These are phyloP conservation scores for Nemoura dubitans DNA, from an alignment of 2,888 invertebrate genomes.

Conservation along the genomic window DNA sequence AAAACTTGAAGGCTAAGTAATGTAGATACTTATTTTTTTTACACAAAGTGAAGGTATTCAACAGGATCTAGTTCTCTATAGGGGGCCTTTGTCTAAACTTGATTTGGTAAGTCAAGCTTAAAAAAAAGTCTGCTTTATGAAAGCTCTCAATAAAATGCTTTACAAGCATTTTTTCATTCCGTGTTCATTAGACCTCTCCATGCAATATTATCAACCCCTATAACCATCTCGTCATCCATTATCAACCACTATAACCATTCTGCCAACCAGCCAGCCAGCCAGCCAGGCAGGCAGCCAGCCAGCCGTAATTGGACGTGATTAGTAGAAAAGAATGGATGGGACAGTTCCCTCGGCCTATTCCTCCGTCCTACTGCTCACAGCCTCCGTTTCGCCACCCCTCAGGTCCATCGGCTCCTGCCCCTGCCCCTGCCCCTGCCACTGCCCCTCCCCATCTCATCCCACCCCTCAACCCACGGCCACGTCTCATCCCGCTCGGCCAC, in stretches of 20 bases:
- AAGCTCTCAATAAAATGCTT: conserved; percentile 36
- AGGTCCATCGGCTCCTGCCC: not conserved
- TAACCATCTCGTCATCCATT: conserved; percentile 9
- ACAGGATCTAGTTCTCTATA: not conserved
- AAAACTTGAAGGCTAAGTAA: not conserved
- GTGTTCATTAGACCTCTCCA: conserved; percentile 23
- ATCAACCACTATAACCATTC: conserved; percentile 14
- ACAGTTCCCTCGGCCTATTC: conserved; percentile 14
- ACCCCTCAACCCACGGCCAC: not conserved
- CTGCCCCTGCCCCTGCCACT: not conserved
- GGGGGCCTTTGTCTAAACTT: not conserved
- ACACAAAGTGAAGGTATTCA: not conserved
- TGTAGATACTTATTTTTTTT: not conserved
- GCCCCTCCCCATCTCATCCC: not conserved
- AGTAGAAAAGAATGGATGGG: conserved; percentile 44
- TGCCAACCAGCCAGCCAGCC: not conserved
- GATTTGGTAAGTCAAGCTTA: conserved; percentile 12
- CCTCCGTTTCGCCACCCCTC: not conserved
- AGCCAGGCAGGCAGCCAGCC: not conserved
- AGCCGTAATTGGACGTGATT: conserved; percentile 48
- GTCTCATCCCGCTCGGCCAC: not conserved
- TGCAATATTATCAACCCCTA: conserved; percentile 30
- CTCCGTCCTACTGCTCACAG: not conserved
- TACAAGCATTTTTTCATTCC: conserved; percentile 33
- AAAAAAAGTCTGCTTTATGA: not conserved